Conservation (phyloP, 2,797 vertebrate species). For the Tapera naevia region DNA sequence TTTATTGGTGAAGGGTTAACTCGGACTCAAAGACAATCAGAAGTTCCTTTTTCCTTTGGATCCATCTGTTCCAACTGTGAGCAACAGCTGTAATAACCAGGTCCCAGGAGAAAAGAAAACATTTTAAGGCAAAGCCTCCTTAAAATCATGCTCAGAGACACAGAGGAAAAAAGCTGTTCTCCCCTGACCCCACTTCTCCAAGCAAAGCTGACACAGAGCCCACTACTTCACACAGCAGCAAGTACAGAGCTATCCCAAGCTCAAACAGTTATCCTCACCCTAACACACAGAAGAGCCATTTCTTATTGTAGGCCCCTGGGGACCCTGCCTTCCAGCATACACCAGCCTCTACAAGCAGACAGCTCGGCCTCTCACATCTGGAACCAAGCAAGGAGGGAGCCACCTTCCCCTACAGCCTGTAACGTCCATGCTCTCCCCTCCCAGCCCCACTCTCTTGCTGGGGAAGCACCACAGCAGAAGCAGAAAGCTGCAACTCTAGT, state of each 20-base stretch:
- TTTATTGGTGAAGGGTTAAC: not conserved
- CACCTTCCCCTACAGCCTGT: not conserved
- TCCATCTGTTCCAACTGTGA: not conserved
- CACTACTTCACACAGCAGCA: fast-evolving
- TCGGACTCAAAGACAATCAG: not conserved
- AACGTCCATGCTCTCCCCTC: not conserved
- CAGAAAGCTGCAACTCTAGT: fast-evolving
- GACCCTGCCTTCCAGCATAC: not conserved
- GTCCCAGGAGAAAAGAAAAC: not conserved
- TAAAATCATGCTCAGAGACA: not conserved
- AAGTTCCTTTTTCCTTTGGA: not conserved
- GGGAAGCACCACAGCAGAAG: not conserved
- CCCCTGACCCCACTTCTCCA: not conserved
- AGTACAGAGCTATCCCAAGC: not conserved
- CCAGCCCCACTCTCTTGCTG: fast-evolving
- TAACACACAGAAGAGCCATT: fast-evolving
- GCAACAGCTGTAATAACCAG: not conserved
- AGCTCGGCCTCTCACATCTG: not conserved
- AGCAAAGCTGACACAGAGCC: fast-evolving
- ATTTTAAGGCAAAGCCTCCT: not conserved
- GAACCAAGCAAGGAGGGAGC: not conserved
- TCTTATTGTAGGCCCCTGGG: not conserved
- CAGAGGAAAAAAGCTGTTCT: not conserved
- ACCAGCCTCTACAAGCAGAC: not conserved
- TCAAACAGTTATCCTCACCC: not conserved